Evolutionary conservation across 2,113 vertebrate genomes (phyloP), one percentile per base, ranked within the genome.

Genomic region (Ochotona curzoniae): DNA sequence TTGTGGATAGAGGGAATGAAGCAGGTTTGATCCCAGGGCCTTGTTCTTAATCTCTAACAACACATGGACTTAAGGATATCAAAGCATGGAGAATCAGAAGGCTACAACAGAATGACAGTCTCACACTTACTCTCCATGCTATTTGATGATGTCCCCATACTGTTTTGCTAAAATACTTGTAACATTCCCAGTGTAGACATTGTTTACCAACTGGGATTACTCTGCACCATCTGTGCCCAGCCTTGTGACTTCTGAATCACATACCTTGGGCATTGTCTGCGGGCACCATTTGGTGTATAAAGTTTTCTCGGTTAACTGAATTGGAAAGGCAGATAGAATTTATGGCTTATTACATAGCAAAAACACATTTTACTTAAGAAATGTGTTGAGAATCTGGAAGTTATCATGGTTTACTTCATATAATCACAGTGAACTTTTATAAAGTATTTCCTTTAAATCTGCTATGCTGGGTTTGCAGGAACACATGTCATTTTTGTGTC

Each of bases 251-350:
- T 81, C 51, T 60, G n/a, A 35, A 15, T 8, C 14, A 13, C 7
- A 13, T 64, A 38, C 3, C 10, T 0, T 14, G 69, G 14, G 20
- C 51, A 44, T 18, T 11, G 38, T 18, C 1, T 26, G 2, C 74
- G 28, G 26, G 7, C 8, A 54, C 13, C 3, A n/a, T 3, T 26
- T 5, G 32, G 32, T 60, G n/a, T 93, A 0, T 2, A 7, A 18
- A 1, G 12, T 35, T 17, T 61, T 35, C 44, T 30, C 0, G 35
- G 18, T 17, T 23, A 13, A 26, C 7, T 4, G 0, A 61, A 0
- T 2, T 32, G 75, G 79, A 30, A 54, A 83, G 60, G 20, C 1
- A 60, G 26, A 32, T 13, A 26, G 51, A 2, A 3, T 51, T 75
- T 91, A 38, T n/a, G 20, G 38, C 71, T 94, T 71, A 30, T 38